phyloP scores from a whole-genome alignment of 2,888 invertebrate species.

The Acleris cristana region DNA sequence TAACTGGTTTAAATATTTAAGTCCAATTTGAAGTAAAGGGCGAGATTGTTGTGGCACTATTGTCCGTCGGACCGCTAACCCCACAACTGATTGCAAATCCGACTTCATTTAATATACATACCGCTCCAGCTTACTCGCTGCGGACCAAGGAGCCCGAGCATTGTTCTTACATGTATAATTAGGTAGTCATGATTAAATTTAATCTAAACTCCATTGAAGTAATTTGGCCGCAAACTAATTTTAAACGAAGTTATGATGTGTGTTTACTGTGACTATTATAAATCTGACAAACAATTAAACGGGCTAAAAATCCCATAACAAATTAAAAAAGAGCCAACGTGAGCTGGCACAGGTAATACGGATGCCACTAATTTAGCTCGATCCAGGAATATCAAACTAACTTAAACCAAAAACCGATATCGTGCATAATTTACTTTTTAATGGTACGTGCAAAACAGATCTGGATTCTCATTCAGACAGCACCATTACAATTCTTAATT shows the following conservation, averaged over 20 bases:
- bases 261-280: no score
- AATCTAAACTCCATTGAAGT: slow-evolving; percentile 1
- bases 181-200: slow-evolving; percentile 20
- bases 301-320: neutral
- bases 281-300: no score
- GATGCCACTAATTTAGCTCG: neutral
- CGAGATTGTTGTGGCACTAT: slow-evolving; percentile 80
- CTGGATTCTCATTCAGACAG: no score
- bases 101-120: slow-evolving; percentile 80
- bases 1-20: slow-evolving; percentile 82
- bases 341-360: slow-evolving; percentile 7
- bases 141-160: slow-evolving; percentile 21
- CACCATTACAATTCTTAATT: no score
- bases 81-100: slow-evolving; percentile 77
- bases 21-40: slow-evolving; percentile 80
- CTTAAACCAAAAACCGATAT: slow-evolving; percentile 12
- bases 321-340: slow-evolving; percentile 26
- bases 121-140: slow-evolving; percentile 56
- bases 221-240: neutral
- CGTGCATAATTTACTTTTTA: slow-evolving; percentile 13
- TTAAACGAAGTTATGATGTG: no score
- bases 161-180: slow-evolving; percentile 28
- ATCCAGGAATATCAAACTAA: slow-evolving; percentile 12
- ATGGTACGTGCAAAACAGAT: no score
- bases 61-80: slow-evolving; percentile 74